Conservation (phyloP, 2,888 invertebrate species). For the Stomorhina lunata region DNA sequence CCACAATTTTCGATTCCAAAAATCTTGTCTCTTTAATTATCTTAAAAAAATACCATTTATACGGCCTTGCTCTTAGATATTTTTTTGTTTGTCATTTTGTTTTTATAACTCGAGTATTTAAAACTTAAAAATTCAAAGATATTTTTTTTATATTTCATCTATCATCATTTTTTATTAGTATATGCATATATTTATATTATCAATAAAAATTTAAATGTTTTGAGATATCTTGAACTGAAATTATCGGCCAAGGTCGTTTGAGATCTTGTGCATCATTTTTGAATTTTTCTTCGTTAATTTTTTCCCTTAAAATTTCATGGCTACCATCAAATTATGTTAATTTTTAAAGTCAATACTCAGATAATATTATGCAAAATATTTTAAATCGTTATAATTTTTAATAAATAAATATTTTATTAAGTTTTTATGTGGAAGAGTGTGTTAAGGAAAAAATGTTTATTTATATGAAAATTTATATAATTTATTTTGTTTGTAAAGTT, state of each 20-base stretch:
- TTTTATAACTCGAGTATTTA: too few relatives aligned
- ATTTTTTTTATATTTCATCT: slow-evolving; percentile 5
- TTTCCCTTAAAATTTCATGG: slow-evolving; percentile 19
- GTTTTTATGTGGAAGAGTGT: not conserved
- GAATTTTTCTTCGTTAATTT: not conserved
- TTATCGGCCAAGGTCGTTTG: slow-evolving; percentile 45
- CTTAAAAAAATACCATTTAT: not conserved
- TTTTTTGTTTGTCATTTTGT: slow-evolving; percentile 33
- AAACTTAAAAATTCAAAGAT: not conserved
- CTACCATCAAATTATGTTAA: slow-evolving; percentile 53
- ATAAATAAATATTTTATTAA: not conserved
- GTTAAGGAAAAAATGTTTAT: not conserved
- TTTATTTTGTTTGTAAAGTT: not conserved
- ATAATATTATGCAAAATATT: slow-evolving; percentile 27
- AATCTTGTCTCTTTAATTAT: too few relatives aligned
- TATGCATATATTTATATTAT: not conserved
- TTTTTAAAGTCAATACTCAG: slow-evolving; percentile 51
- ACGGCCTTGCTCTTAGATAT: slow-evolving; percentile 27
- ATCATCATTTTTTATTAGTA: not conserved
- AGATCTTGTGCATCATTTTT: slow-evolving; percentile 24
- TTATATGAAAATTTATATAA: not conserved
- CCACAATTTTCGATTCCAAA: too few relatives aligned
- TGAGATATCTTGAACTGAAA: slow-evolving; percentile 3
- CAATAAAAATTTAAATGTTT: not conserved
- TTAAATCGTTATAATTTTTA: not conserved